phyloP scores from a whole-genome alignment of 2,888 invertebrate species.

The Eupithecia pulchellata region DNA sequence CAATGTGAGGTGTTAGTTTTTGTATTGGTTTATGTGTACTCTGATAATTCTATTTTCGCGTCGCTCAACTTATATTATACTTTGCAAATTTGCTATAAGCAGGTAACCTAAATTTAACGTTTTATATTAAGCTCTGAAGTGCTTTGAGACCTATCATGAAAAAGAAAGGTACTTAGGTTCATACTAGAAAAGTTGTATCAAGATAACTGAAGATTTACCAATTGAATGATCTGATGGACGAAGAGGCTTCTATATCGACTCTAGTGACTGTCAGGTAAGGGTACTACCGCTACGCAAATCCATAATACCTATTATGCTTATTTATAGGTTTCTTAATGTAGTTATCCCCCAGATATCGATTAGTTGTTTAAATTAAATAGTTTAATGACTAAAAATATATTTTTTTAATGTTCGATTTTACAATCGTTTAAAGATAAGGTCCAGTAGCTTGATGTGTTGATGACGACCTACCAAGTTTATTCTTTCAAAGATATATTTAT shows the following conservation, averaged over 20 bases:
- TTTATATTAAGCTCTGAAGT: not conserved
- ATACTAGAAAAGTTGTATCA: not conserved
- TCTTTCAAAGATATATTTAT: too few relatives aligned
- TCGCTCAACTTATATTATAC: too few relatives aligned
- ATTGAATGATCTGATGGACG: conserved; percentile 24
- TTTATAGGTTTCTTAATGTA: not conserved
- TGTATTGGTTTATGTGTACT: conserved; percentile 18
- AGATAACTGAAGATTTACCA: not conserved
- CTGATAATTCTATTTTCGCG: conserved; percentile 18
- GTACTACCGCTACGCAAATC: too few relatives aligned
- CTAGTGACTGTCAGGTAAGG: conserved; percentile 34
- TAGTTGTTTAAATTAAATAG: not conserved
- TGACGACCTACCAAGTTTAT: too few relatives aligned
- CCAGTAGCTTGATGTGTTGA: too few relatives aligned
- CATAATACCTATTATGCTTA: not conserved
- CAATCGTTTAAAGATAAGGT: too few relatives aligned
- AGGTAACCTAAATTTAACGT: not conserved
- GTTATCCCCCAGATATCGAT: not conserved
- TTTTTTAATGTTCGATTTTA: too few relatives aligned
- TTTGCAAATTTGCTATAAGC: not conserved
- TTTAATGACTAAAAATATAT: too few relatives aligned
- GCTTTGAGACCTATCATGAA: not conserved
- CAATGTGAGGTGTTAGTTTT: conserved; percentile 23
- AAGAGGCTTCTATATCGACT: conserved; percentile 33
- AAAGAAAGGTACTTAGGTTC: not conserved